Conservation (phyloP, 1,140 invertebrate genomes). For the Conopomorpha cramerella region DNA sequence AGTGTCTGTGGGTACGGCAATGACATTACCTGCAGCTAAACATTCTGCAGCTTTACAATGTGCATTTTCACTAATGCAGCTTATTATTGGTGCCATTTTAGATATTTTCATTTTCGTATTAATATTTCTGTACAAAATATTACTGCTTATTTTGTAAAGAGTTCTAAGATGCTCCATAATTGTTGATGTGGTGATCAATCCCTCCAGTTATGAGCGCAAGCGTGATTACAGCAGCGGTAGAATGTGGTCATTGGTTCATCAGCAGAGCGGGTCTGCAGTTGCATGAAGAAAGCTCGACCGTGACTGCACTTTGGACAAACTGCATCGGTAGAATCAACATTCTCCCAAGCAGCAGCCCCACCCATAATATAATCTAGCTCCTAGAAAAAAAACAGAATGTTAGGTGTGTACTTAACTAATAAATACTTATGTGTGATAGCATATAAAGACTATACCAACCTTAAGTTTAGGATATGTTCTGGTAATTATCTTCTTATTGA, state of each 20-base stretch:
- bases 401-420: conserved; percentile 9
- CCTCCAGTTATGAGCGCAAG: conserved; percentile 92
- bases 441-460: conserved; percentile 31
- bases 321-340: conserved; percentile 93
- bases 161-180: no score
- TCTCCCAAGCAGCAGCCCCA: conserved; percentile 92
- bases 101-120: conserved; percentile 45
- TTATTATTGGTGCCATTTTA: conserved; percentile 32
- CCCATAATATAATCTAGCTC: conserved; percentile 95
- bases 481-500: conserved; percentile 71
- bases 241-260: conserved; percentile 99
- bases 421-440: neutral
- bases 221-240: conserved; percentile 91
- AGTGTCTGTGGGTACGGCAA: conserved; percentile 94
- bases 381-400: conserved; percentile 37
- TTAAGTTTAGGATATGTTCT: conserved; percentile 83
- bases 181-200: conserved; percentile 76
- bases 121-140: no score
- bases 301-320: conserved; percentile 91
- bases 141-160: no score
- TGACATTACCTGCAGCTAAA: conserved; percentile 66
- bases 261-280: conserved; percentile 96
- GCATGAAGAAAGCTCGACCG: conserved; percentile 91
- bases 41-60: conserved; percentile 61
- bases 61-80: conserved; percentile 33